phyloP scores from a whole-genome alignment of 2,888 invertebrate genomes.

The Oxystoma pomonae region DNA sequence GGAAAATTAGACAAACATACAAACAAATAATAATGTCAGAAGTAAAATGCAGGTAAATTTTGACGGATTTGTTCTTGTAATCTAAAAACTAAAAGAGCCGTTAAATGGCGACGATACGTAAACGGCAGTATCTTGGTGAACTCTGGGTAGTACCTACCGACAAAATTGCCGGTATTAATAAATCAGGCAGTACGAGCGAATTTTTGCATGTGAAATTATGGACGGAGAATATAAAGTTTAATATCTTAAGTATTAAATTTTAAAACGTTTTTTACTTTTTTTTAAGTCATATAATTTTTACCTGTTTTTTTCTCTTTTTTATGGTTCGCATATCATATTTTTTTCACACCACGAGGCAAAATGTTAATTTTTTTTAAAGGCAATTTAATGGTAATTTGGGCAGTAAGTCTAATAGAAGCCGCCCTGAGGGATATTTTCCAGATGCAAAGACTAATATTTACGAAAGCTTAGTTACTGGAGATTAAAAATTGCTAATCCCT shows the following conservation, averaged over 20 bases:
- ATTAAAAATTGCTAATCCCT: no score
- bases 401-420: background rate
- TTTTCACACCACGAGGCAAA: background rate
- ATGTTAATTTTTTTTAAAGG: background rate
- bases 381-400: background rate
- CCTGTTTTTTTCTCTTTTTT: no score
- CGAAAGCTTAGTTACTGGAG: no score
- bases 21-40: no score
- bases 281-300: background rate
- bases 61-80: no score
- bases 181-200: background rate
- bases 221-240: constrained; percentile 7
- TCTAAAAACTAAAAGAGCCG: no score
- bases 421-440: background rate
- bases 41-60: no score
- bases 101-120: no score
- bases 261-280: background rate
- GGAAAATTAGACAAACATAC: no score
- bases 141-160: background rate
- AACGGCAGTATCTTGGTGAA: no score
- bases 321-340: background rate
- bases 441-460: no score
- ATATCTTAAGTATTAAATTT: constrained; percentile 10
- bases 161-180: background rate
- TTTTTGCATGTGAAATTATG: constrained; percentile 18